These are phyloP conservation scores for Alauda arvensis DNA, from an alignment of 2,797 vertebrate species.

Conservation along the genomic window DNA sequence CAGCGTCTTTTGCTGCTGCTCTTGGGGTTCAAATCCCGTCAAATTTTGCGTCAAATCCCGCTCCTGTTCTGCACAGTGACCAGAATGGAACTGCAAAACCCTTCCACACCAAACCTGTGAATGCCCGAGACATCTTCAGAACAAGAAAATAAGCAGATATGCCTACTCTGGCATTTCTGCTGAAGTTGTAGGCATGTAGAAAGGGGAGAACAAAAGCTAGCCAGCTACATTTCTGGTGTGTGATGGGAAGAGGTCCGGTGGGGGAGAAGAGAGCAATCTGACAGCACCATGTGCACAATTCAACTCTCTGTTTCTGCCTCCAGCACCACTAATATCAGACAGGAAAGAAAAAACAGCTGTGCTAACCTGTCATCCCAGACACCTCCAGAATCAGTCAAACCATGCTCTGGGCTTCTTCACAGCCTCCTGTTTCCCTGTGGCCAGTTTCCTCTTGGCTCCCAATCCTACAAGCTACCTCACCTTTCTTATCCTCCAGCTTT, in stretches of 20 bases:
- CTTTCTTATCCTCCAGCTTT: neutral
- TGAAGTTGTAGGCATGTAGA: neutral
- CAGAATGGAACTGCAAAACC: neutral
- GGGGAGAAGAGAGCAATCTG: neutral
- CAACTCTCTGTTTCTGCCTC: neutral
- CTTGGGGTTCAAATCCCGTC: too few species aligned
- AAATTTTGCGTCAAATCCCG: neutral
- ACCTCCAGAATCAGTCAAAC: neutral
- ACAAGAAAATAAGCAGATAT: neutral
- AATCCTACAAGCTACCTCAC: neutral
- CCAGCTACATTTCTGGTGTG: neutral
- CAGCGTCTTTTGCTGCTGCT: neutral
- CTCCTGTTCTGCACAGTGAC: too few species aligned
- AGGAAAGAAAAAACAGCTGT: neutral
- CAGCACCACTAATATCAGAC: neutral
- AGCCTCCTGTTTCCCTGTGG: neutral
- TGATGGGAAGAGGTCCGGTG: neutral
- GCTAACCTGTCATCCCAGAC: neutral
- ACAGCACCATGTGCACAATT: neutral
- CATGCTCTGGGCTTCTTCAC: neutral
- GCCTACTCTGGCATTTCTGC: neutral
- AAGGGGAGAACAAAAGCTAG: neutral
- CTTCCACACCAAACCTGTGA: neutral
- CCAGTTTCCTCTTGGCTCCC: neutral
- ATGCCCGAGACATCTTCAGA: neutral